Evolutionary conservation across 2,888 invertebrate species (phyloP), one percentile per base, ranked within the genome.

Genomic region (Microdon myrmicae): DNA sequence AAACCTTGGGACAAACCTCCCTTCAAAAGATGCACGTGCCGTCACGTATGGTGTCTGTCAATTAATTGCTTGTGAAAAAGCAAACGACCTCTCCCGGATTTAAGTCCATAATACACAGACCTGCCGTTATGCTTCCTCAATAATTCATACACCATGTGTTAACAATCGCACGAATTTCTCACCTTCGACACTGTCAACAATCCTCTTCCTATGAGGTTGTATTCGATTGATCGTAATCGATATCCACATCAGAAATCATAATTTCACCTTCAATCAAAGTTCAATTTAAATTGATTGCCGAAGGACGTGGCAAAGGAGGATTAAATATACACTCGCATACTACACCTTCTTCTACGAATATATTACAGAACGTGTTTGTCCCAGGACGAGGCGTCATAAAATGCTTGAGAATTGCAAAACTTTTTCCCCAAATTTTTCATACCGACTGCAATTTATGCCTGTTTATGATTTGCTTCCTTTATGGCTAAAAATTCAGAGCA

Each of bases 221-320:
- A 5, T 2, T n/a, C 9, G n/a, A n/a, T n/a, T n/a, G n/a, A n/a
- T n/a, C n/a, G n/a, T n/a, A n/a, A n/a, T n/a, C 48, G 19, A 25
- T 56, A 51, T 55, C 56, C 38, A 22, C 49, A 47, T 45, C 64
- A 64, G 53, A 58, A 58, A 64, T 58, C 64, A 64, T 58, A 64
- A 64, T 53, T 64, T 58, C 51, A 53, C 56, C 58, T 64, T 64
- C 64, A 64, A 64, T 64, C 64, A 64, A 53, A 37, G 58, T 64
- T 58, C 58, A 58, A 58, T 64, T 64, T 64, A 58, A 58, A 64
- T 53, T 51, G 58, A 10, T 41, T 41, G 3, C 41, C 20, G n/a
- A 13, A 41, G 19, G 13, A 41, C 7, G 8, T 28, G 9, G 28
- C 23, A 12, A 13, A n/a, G n/a, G n/a, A n/a, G n/a, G n/a, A n/a